Evolutionary conservation across 2,797 vertebrate genomes (phyloP).

Genomic region (Dromococcyx pavoninus): DNA sequence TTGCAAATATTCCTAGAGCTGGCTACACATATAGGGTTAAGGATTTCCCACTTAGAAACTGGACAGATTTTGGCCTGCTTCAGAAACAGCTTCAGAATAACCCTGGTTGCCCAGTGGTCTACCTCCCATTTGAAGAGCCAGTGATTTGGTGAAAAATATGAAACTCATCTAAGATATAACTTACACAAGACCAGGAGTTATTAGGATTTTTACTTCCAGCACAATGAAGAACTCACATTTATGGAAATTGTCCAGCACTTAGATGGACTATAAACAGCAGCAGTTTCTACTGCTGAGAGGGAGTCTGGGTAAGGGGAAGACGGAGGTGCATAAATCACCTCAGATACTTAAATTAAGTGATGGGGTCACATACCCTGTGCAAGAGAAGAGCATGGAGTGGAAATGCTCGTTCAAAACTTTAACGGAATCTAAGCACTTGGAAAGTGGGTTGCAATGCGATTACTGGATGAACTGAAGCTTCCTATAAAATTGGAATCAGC

Average conservation of each 20-base stretch:
- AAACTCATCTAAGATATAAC: background rate
- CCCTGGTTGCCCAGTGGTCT: background rate
- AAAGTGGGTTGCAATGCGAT: background rate
- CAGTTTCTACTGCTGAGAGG: accelerated
- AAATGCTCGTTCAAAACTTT: background rate
- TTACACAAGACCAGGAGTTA: background rate
- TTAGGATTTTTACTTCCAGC: background rate
- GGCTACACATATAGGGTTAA: accelerated
- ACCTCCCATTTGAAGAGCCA: background rate
- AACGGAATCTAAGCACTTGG: background rate
- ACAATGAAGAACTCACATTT: background rate
- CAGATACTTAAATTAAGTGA: background rate
- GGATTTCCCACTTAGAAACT: background rate
- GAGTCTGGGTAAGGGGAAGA: background rate
- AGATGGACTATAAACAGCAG: background rate
- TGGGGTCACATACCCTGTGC: background rate
- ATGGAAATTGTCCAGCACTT: background rate
- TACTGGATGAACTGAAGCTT: background rate
- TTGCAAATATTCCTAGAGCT: background rate
- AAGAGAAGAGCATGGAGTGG: background rate
- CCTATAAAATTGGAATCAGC: background rate
- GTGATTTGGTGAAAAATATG: background rate
- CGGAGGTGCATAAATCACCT: background rate
- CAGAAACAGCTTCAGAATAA: background rate
- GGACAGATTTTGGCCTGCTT: background rate